These are phyloP conservation scores for Dryococelus australis DNA, from an alignment of 2,888 invertebrate genomes.

Conservation along the genomic window DNA sequence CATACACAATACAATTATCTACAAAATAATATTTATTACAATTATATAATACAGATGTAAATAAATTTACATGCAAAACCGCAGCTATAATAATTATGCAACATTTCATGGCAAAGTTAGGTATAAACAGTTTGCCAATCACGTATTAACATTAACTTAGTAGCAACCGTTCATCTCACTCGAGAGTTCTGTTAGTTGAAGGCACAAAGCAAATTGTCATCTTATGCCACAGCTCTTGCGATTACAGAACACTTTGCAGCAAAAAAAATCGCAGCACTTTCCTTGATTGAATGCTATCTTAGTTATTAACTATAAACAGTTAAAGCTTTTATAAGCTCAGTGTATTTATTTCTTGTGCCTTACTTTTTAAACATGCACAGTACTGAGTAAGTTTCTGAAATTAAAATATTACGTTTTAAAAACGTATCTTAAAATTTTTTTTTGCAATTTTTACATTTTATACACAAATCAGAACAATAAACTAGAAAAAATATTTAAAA, in stretches of 20 bases:
- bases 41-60: slow-evolving; percentile 58
- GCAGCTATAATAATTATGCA: background rate
- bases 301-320: background rate
- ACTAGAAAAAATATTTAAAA: background rate
- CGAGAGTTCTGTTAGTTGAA: background rate
- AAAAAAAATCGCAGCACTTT: background rate
- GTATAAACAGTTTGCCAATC: background rate
- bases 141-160: background rate
- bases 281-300: background rate
- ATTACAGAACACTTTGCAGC: background rate
- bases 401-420: background rate
- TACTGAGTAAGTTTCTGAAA: background rate
- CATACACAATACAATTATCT: slow-evolving; percentile 53
- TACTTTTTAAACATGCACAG: background rate
- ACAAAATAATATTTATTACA: slow-evolving; percentile 56
- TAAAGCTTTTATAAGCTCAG: slow-evolving; percentile 3
- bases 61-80: slow-evolving; percentile 52
- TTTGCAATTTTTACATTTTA: background rate
- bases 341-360: background rate
- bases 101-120: slow-evolving; percentile 6
- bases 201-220: slow-evolving; percentile 16
- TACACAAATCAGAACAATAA: too few relatives aligned
- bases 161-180: slow-evolving; percentile 3
- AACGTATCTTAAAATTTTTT: background rate
- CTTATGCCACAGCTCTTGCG: background rate